Evolutionary conservation across 2,797 vertebrate species (phyloP).

Genomic region (Myioborus miniatus): DNA sequence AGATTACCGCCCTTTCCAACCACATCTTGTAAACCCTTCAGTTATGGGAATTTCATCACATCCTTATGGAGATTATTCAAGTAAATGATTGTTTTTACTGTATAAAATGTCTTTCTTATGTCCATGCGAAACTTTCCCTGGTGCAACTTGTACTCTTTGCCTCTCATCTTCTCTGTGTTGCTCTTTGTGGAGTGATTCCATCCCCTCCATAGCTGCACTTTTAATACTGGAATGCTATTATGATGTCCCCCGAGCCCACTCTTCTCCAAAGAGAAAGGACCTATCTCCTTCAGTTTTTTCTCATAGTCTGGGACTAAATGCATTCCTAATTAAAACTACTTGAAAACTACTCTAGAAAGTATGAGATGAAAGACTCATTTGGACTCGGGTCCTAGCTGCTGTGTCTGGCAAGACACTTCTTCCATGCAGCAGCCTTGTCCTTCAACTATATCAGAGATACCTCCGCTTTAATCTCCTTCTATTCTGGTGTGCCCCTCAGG

Average conservation of each 20-base stretch:
- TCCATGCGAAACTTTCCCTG: background rate
- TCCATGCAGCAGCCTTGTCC: background rate
- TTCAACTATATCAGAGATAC: background rate
- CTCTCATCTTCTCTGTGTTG: background rate
- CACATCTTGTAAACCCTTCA: background rate
- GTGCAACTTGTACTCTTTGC: background rate
- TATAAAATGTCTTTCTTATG: background rate
- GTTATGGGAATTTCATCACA: rapidly evolving
- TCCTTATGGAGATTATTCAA: background rate
- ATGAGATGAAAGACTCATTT: background rate
- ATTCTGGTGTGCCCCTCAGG: background rate
- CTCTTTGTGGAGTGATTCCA: background rate
- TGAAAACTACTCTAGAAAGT: background rate
- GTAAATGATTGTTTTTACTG: background rate
- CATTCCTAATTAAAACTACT: background rate
- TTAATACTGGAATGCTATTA: background rate
- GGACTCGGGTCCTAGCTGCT: background rate
- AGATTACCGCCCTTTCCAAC: background rate
- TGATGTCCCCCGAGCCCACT: background rate
- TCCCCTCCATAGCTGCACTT: background rate
- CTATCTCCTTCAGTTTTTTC: background rate
- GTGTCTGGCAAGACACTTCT: background rate
- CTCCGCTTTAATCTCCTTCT: background rate
- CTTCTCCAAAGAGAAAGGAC: background rate
- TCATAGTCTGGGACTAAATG: background rate